Conservation (phyloP, 2,888 invertebrate species). For the Neoitamus cyanurus region DNA sequence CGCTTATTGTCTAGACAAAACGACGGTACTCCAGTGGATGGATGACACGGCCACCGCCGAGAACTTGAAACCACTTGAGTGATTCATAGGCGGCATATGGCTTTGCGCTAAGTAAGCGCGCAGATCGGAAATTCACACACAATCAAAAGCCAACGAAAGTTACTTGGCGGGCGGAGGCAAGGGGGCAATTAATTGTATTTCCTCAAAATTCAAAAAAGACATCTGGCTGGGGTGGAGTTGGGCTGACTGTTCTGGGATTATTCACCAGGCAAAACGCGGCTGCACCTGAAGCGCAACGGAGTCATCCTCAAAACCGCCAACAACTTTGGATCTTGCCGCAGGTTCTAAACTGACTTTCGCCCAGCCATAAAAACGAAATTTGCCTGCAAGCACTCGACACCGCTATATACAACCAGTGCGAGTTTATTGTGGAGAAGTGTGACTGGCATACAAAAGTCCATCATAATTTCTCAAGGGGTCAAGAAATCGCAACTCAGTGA, state of each 20-base stretch:
- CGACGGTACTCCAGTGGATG: not conserved
- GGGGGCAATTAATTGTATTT: not conserved
- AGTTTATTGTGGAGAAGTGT: slow-evolving; percentile 12
- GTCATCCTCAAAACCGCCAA: not conserved
- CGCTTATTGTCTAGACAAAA: not conserved
- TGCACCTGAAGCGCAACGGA: not conserved
- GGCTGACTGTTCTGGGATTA: not conserved
- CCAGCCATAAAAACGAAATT: not conserved
- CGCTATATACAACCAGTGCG: not conserved
- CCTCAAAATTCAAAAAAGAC: not conserved
- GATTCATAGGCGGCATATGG: slow-evolving; percentile 15
- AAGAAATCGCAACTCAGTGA: slow-evolving; percentile 2
- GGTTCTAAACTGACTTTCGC: not conserved
- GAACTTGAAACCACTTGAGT: slow-evolving; percentile 19
- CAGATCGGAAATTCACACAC: not conserved
- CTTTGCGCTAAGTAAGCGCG: not conserved
- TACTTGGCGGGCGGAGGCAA: not conserved
- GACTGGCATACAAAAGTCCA: slow-evolving; percentile 14
- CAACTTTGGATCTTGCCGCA: not conserved
- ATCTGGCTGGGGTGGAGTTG: not conserved
- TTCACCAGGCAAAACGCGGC: not conserved
- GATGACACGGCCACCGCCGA: not conserved
- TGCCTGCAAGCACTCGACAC: not conserved
- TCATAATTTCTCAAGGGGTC: not conserved
- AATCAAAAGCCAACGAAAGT: not conserved